Evolutionary conservation across 2,888 invertebrate genomes (phyloP).

Genomic region (Eutolmus rufibarbis): DNA sequence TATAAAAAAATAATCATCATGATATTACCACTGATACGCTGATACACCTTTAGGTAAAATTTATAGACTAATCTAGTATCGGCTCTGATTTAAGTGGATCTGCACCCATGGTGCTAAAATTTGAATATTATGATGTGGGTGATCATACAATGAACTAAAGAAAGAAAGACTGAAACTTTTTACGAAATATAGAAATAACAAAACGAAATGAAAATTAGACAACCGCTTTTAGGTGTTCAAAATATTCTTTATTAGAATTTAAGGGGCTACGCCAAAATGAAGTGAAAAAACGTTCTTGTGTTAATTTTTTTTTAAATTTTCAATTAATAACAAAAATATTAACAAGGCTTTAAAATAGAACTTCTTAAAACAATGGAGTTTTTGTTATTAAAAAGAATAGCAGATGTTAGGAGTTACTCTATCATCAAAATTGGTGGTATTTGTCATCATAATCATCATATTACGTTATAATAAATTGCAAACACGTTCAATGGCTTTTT

Average conservation of each 20-base stretch:
- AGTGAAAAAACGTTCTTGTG: background rate
- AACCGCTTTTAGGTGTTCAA: background rate
- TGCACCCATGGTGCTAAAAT: no score
- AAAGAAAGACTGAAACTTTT: no score
- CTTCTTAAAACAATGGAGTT: background rate
- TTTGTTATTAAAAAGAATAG: background rate
- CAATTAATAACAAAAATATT: background rate
- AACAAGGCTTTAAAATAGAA: background rate
- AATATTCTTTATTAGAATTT: background rate
- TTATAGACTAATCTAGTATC: no score
- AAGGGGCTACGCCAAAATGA: background rate
- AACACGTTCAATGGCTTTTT: background rate
- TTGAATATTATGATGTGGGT: no score
- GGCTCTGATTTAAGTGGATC: no score
- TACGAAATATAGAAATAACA: no score
- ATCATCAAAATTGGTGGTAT: background rate
- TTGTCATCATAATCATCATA: background rate
- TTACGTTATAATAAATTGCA: background rate
- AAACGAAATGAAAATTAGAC: background rate
- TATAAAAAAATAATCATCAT: background rate
- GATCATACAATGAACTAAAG: no score
- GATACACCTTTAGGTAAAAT: no score
- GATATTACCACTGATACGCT: background rate
- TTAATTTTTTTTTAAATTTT: background rate
- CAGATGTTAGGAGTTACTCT: background rate